Percentiles rank a stretch among this genome's conserved stretches.
phyloP scores from a whole-genome alignment of 2,113 vertebrate species.

The Opisthocomus hoazin region DNA sequence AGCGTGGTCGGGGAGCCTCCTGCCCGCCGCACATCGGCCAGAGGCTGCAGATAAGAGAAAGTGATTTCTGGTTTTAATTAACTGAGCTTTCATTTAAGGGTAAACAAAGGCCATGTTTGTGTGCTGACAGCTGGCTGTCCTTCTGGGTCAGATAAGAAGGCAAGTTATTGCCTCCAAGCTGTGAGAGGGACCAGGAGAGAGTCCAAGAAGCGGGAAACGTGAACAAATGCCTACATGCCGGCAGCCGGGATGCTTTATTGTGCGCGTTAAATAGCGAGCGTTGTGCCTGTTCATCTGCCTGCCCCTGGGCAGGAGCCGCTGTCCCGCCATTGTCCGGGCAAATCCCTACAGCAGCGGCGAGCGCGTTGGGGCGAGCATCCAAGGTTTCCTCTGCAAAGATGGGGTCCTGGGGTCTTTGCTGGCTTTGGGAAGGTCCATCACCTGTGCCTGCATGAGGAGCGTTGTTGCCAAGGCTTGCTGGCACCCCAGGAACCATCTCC shows the following conservation, averaged over 20 bases:
- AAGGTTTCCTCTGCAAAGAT: neutral
- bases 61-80: constrained; percentile 53
- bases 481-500: neutral
- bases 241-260: neutral
- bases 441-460: accelerated
- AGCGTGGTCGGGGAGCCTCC: neutral
- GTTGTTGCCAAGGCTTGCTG: neutral
- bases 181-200: constrained; percentile 24
- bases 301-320: neutral
- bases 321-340: neutral
- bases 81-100: constrained; percentile 43
- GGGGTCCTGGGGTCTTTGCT: neutral
- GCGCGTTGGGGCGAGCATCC: neutral
- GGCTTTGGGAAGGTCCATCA: neutral
- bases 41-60: constrained; percentile 36
- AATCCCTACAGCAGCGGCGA: neutral
- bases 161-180: constrained; percentile 36
- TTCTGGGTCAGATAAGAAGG: constrained; percentile 60
- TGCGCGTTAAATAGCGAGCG: neutral
- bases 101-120: constrained; percentile 60
- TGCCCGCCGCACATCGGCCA: neutral
- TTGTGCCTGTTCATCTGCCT: neutral
- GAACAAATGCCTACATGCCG: neutral
- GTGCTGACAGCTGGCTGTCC: constrained; percentile 54
- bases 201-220: neutral